Evolutionary conservation across 2,113 vertebrate genomes (phyloP).

Genomic region (Proteles cristata): DNA sequence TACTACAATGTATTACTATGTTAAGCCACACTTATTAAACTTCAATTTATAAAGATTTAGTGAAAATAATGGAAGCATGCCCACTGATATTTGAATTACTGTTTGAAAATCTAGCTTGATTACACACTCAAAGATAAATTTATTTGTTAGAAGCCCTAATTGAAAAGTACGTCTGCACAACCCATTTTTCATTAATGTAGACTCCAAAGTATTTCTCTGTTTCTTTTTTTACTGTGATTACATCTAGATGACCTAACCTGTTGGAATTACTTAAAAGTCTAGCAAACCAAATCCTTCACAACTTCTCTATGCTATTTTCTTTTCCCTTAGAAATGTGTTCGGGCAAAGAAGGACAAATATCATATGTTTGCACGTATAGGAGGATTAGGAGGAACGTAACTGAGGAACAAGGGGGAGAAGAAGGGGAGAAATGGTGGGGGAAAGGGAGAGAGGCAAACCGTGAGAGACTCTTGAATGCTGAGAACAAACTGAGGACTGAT

Average conservation of each 20-base stretch:
- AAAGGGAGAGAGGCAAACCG: no score
- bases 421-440: no score
- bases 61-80: not conserved
- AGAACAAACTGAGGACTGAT: no score
- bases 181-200: not conserved
- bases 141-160: not conserved
- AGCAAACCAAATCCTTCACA: not conserved
- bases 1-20: not conserved
- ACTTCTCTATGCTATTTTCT: fast-evolving
- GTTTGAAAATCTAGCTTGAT: not conserved
- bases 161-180: not conserved
- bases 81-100: not conserved
- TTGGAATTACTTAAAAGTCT: not conserved
- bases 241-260: not conserved
- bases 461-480: no score
- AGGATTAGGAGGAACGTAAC: no score
- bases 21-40: not conserved
- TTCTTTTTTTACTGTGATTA: not conserved
- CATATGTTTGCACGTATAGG: no score
- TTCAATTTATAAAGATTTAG: not conserved
- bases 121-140: not conserved
- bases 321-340: not conserved
- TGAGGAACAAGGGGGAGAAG: no score
- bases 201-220: not conserved
- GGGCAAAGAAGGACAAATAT: no score